Conservation (phyloP, 2,797 vertebrate genomes). For the Craterocephalus amniculus region DNA sequence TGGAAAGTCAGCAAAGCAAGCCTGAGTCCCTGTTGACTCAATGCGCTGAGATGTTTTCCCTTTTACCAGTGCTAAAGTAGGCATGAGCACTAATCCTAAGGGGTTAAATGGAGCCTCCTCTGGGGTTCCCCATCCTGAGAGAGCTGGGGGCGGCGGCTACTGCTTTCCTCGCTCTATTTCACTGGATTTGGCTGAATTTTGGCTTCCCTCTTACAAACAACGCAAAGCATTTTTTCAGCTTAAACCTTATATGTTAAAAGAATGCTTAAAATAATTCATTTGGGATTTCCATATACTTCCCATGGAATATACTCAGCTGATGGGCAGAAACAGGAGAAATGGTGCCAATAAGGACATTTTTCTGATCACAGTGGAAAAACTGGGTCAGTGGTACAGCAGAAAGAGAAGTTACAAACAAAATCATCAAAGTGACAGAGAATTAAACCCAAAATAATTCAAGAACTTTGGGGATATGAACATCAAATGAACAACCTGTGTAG, state of each 20-base stretch:
- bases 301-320: constrained; percentile 45
- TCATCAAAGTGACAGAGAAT: constrained; percentile 15
- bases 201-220: constrained; percentile 51
- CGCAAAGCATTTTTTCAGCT: constrained; percentile 29
- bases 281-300: constrained; percentile 1
- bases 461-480: neutral
- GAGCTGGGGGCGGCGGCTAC: constrained; percentile 74
- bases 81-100: constrained; percentile 84
- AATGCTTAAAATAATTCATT: constrained; percentile 2
- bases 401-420: constrained; percentile 32
- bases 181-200: constrained; percentile 60
- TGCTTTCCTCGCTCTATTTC: constrained; percentile 47
- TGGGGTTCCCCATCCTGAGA: constrained; percentile 74
- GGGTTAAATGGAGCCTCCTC: constrained; percentile 80
- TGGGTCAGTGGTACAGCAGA: constrained; percentile 51
- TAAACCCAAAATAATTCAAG: constrained; percentile 35
- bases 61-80: constrained; percentile 82
- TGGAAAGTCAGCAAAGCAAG: constrained; percentile 71
- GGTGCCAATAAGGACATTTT: constrained; percentile 43
- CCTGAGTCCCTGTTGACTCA: constrained; percentile 74
- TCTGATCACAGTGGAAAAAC: constrained; percentile 42
- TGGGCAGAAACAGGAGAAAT: constrained; percentile 44
- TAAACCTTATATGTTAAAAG: constrained; percentile 22
- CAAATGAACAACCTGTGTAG: constrained; percentile 6
- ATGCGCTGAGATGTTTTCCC: constrained; percentile 76